Evolutionary conservation across 2,797 vertebrate species (phyloP).

Genomic region (Clamator glandarius): DNA sequence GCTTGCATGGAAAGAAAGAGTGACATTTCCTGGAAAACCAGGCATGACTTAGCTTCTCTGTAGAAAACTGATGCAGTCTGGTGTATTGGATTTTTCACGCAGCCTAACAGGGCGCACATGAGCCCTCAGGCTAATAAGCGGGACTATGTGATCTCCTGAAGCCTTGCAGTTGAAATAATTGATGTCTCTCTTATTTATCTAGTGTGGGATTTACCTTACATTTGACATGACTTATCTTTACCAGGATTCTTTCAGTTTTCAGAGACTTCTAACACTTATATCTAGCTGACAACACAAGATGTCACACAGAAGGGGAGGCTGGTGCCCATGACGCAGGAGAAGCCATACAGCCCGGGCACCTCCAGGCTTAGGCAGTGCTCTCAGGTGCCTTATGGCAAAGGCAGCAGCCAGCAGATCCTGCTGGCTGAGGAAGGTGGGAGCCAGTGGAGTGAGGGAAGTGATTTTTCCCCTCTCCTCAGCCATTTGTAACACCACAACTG

Average conservation of each 20-base stretch:
- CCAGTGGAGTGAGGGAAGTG: background rate
- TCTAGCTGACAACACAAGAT: background rate
- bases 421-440: background rate
- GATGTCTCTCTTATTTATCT: background rate
- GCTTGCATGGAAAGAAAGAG: background rate
- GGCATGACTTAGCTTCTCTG: background rate
- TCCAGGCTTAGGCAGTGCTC: background rate
- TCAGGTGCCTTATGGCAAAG: background rate
- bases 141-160: background rate
- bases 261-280: background rate
- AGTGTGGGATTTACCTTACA: background rate
- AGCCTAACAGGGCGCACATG: background rate
- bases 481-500: background rate
- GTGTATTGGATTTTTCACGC: background rate
- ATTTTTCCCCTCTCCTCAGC: background rate
- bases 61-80: background rate
- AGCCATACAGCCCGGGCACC: background rate
- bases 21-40: background rate
- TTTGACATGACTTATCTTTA: background rate
- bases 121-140: background rate
- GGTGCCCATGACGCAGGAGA: background rate
- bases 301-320: background rate
- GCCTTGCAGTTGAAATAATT: background rate
- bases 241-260: background rate
- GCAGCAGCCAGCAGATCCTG: background rate